Percentiles rank a stretch among this genome's conserved stretches.
Evolutionary conservation across 1,140 invertebrate genomes (phyloP).

Genomic region (Drosophila quadrilineata): DNA sequence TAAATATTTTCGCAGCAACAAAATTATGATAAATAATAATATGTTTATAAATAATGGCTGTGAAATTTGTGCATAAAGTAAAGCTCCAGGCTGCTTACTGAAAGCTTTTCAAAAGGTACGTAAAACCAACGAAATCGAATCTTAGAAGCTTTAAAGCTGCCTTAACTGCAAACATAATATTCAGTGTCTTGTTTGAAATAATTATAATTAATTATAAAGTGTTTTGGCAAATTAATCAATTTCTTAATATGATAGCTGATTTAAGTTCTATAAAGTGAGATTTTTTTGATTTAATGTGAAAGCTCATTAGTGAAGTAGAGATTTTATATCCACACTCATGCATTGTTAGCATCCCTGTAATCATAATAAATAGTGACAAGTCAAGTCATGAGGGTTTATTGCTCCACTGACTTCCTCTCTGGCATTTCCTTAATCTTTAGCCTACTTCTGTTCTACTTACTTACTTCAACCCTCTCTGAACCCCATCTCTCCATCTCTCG

Average conservation of each 20-base stretch:
- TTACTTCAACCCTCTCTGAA: neutral
- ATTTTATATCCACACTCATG: slow-evolving; percentile 9
- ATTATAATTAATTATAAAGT: no score
- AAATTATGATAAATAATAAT: slow-evolving; percentile 16
- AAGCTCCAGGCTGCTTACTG: slow-evolving; percentile 42
- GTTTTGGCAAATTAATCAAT: no score
- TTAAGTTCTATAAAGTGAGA: neutral
- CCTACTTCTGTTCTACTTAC: slow-evolving; percentile 25
- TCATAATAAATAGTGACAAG: slow-evolving; percentile 21
- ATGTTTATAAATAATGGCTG: slow-evolving; percentile 36
- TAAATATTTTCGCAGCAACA: slow-evolving; percentile 59
- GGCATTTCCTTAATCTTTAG: slow-evolving; percentile 37
- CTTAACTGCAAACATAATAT: no score
- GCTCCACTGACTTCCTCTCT: slow-evolving; percentile 59
- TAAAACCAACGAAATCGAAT: slow-evolving; percentile 11
- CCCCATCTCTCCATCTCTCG: slow-evolving; percentile 16
- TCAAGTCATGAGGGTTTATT: slow-evolving; percentile 55
- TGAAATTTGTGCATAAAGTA: slow-evolving; percentile 57
- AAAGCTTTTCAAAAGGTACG: slow-evolving; percentile 52
- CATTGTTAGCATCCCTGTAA: slow-evolving; percentile 25
- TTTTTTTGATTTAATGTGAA: slow-evolving; percentile 2
- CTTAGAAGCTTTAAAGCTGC: slow-evolving; percentile 13
- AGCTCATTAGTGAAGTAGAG: neutral
- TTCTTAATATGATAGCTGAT: neutral
- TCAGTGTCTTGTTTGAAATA: no score